phyloP scores from a whole-genome alignment of 2,113 vertebrate genomes.

The Clinocottus analis region DNA sequence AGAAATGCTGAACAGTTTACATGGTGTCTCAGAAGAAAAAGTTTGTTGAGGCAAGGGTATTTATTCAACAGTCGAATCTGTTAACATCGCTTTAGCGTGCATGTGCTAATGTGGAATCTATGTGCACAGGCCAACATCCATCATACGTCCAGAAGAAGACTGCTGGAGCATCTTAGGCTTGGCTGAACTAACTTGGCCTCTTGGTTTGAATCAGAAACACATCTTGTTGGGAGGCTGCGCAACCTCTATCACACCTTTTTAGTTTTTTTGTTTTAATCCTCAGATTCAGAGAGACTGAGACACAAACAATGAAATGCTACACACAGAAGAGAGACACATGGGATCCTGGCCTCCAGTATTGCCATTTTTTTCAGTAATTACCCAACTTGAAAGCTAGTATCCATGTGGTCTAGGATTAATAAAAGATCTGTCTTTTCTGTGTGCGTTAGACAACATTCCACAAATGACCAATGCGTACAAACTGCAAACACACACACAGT shows the following conservation, averaged over 20 bases:
- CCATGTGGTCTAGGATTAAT: constrained; percentile 39
- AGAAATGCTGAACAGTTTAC: constrained; percentile 32
- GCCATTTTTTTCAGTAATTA: constrained; percentile 17
- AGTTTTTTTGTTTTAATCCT: background rate
- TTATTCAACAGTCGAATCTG: constrained; percentile 49
- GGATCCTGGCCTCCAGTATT: constrained; percentile 18
- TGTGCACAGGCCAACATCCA: constrained; percentile 27
- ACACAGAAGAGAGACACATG: constrained; percentile 19
- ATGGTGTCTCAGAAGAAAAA: constrained; percentile 22
- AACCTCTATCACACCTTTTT: constrained; percentile 50
- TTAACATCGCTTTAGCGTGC: constrained; percentile 31
- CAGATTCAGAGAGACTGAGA: constrained; percentile 16
- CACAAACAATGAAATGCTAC: constrained; percentile 29
- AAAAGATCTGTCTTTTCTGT: constrained; percentile 29
- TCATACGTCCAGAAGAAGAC: constrained; percentile 30
- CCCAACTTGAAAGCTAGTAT: constrained; percentile 29
- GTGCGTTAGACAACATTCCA: constrained; percentile 38
- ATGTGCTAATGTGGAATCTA: constrained; percentile 42
- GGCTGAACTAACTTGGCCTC: constrained; percentile 37
- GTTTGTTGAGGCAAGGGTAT: constrained; percentile 27
- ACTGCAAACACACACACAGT: constrained; percentile 7
- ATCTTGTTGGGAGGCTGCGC: constrained; percentile 52
- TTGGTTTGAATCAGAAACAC: constrained; percentile 58
- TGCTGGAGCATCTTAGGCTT: constrained; percentile 35
- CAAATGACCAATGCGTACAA: constrained; percentile 25